Evolutionary conservation across 2,797 vertebrate species (phyloP), one percentile per base, ranked within the genome.

Genomic region (Mallotus villosus): DNA sequence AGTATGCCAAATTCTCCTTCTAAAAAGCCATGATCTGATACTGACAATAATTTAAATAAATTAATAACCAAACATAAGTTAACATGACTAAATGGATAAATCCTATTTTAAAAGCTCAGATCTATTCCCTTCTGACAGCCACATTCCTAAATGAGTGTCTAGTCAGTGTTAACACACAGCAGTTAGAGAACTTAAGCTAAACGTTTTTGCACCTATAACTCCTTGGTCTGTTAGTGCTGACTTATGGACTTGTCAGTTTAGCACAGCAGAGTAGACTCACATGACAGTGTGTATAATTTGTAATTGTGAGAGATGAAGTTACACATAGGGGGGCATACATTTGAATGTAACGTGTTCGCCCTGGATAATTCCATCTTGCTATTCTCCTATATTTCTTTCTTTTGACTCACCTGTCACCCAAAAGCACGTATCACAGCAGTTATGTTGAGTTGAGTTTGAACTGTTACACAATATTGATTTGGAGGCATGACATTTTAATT

Each of bases 391-490:
- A 83, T 90, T 88, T 87, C 84, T 88, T 85, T 78, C 37, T 85
- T 83, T 86, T 79, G 84, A 89, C 88, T 91, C 86, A 93, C 91
- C 89, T 92, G 91, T 91, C 92, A 92, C 82, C 89, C 86, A 79
- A 71, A 87, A 88, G 86, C 85, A 91, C 88, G 93, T 91, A 91
- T 90, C 87, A 84, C 83, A 88, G 89, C 87, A 86, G 89, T 83
- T 75, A 85, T 62, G 67, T 87, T 69, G 86, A 89, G 86, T 85
- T 83, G 83, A 87, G 88, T 92, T 90, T 90, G 82, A 92, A 90
- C 90, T 88, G 87, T 92, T 93, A 92, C 89, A 89, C 85, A 84
- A 86, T 92, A 92, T 92, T 92, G 89, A 93, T 92, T 92, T 79
- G 84, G 85, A 90, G 84, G 84, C 81, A 72, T 93, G 91, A 93